phyloP scores from a whole-genome alignment of 2,888 invertebrate species.

The Eurytoma adleriae region DNA sequence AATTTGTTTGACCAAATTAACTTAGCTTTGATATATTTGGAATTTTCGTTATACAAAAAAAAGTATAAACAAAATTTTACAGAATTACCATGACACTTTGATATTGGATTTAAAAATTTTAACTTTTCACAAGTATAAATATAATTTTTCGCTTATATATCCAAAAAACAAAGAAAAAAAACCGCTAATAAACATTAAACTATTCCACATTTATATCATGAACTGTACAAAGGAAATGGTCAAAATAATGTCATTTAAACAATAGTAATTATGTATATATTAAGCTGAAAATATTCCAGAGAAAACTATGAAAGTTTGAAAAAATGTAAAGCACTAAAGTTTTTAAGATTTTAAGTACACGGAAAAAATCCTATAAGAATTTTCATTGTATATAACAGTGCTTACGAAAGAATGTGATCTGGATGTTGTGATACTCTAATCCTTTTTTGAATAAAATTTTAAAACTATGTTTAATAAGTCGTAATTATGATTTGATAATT shows the following conservation, averaged over 20 bases:
- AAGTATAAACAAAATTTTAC: conserved; percentile 19
- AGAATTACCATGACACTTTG: neutral
- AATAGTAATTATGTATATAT: conserved; percentile 17
- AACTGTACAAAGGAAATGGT: conserved; percentile 22
- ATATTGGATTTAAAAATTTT: conserved; percentile 14
- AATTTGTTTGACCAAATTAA: conserved; percentile 10
- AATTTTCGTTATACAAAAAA: conserved; percentile 3
- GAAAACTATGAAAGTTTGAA: conserved; percentile 9
- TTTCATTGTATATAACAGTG: conserved; percentile 28
- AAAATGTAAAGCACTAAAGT: conserved; percentile 30
- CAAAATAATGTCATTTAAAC: conserved; percentile 21
- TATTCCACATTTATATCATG: conserved; percentile 22
- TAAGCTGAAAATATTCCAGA: conserved; percentile 32
- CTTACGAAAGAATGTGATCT: conserved; percentile 38
- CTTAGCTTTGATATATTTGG: conserved; percentile 2
- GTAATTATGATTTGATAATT: conserved; percentile 1
- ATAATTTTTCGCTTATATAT: neutral
- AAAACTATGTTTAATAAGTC: neutral
- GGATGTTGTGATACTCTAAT: conserved; percentile 42
- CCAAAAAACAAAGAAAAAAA: neutral
- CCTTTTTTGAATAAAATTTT: conserved; percentile 42
- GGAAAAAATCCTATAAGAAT: conserved; percentile 9
- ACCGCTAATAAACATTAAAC: neutral
- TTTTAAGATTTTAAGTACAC: conserved; percentile 26
- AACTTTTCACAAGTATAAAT: neutral